Evolutionary conservation across 2,888 invertebrate genomes (phyloP).

Genomic region (Sepioteuthis lessoniana): DNA sequence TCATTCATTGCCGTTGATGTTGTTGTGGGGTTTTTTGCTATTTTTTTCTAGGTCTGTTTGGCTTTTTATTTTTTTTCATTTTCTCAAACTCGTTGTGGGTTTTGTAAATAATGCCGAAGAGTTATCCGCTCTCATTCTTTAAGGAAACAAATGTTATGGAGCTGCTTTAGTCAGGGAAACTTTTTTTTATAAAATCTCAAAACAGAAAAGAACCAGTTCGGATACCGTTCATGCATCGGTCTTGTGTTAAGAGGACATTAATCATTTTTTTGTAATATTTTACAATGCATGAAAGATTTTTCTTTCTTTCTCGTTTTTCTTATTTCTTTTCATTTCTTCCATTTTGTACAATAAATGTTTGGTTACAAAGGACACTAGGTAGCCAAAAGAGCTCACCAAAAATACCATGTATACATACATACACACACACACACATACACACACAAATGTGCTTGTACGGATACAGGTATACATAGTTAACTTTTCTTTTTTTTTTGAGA

Average conservation of each 20-base stretch:
- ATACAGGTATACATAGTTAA: not conserved
- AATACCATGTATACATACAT: not conserved
- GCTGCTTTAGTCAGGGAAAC: slow-evolving; percentile 23
- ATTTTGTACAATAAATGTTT: not conserved
- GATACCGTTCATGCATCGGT: not conserved
- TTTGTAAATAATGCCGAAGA: not conserved
- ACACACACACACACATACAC: not conserved
- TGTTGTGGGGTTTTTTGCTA: not conserved
- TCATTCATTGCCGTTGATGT: not conserved
- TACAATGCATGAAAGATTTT: not conserved
- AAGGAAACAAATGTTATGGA: slow-evolving; percentile 23
- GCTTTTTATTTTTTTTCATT: not conserved
- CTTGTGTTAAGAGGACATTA: not conserved
- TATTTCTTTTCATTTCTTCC: not conserved
- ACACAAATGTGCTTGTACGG: not conserved
- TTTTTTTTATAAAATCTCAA: not conserved
- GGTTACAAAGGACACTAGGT: not conserved
- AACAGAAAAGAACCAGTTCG: slow-evolving; percentile 33
- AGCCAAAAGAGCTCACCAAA: not conserved
- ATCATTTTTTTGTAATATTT: not conserved
- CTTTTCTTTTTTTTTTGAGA: not conserved
- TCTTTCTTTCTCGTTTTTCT: not conserved
- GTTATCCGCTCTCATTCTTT: not conserved
- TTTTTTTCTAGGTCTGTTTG: not conserved
- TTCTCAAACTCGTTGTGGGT: not conserved